Percentiles rank a stretch among this genome's conserved stretches.
These are phyloP conservation scores for Desmophyllum pertusum DNA, from an alignment of 92 coral and sea anemone genomes.

Conservation along the genomic window DNA sequence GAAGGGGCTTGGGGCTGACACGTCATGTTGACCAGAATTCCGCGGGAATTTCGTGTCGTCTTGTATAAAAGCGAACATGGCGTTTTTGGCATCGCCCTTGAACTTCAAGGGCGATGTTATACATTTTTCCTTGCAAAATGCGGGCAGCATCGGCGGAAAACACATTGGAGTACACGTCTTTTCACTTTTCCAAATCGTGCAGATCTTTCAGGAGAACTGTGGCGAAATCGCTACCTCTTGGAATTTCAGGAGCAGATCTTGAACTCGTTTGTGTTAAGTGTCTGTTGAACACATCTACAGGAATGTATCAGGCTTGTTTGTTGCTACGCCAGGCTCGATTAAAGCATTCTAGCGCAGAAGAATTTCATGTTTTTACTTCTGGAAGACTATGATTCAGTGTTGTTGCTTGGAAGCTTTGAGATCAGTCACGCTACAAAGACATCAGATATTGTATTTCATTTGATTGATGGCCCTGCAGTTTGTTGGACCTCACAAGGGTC, in stretches of 20 bases:
- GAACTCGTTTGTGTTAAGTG: slow-evolving; percentile 45
- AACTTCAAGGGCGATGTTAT: slow-evolving; percentile 10
- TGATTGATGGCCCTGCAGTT: slow-evolving; percentile 58
- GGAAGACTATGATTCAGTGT: slow-evolving; percentile 21
- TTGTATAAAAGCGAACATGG: slow-evolving; percentile 18
- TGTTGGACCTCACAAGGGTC: slow-evolving; percentile 38
- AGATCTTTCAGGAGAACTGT: slow-evolving; percentile 28
- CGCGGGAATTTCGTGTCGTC: slow-evolving; percentile 24
- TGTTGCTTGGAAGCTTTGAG: slow-evolving; percentile 25
- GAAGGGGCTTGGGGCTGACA: too few species aligned
- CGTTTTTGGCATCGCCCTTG: not conserved
- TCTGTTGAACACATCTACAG: slow-evolving; percentile 52
- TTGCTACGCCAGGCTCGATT: slow-evolving; percentile 42
- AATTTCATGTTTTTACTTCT: slow-evolving; percentile 13
- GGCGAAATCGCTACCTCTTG: slow-evolving; percentile 28
- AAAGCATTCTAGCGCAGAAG: not conserved
- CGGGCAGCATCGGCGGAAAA: not conserved
- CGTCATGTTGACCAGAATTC: slow-evolving; percentile 8
- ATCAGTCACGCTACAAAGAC: not conserved
- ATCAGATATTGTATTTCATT: slow-evolving; percentile 4
- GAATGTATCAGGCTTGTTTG: slow-evolving; percentile 67
- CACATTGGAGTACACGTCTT: not conserved
- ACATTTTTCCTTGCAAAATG: not conserved
- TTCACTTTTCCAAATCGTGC: slow-evolving; percentile 15
- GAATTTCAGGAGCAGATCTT: slow-evolving; percentile 8